Evolutionary conservation across 1,140 invertebrate species (phyloP).

Genomic region (Macrocentrus cingulum): DNA sequence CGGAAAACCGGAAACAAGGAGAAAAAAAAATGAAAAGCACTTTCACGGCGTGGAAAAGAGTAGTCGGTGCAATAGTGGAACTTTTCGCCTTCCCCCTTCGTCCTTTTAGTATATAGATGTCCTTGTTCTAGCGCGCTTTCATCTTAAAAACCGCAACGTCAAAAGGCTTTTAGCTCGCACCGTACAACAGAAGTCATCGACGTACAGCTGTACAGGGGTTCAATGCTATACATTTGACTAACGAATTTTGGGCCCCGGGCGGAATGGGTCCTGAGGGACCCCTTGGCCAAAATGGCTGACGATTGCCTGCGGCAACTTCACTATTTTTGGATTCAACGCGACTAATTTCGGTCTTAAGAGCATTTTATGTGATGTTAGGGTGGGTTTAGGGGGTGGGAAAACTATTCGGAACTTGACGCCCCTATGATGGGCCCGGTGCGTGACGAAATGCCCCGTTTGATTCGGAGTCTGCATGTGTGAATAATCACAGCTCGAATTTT

Average conservation of each 20-base stretch:
- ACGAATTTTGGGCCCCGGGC: slow-evolving; percentile 45
- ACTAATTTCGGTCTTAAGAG: background rate
- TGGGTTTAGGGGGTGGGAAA: no score
- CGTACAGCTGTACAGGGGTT: slow-evolving; percentile 44
- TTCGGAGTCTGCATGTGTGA: slow-evolving; percentile 3
- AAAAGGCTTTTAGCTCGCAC: slow-evolving; percentile 49
- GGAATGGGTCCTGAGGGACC: background rate
- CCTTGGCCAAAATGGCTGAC: no score
- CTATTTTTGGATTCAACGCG: slow-evolving; percentile 43
- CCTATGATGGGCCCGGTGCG: no score
- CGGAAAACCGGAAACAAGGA: slow-evolving; percentile 31
- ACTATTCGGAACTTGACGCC: no score
- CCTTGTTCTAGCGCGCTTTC: slow-evolving; percentile 8
- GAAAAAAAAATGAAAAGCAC: slow-evolving; percentile 15
- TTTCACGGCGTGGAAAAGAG: slow-evolving; percentile 18
- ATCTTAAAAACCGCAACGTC: slow-evolving; percentile 50
- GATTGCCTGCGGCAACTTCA: no score
- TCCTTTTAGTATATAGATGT: slow-evolving; percentile 8
- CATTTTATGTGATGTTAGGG: slow-evolving; percentile 27
- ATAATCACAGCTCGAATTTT: slow-evolving; percentile 29
- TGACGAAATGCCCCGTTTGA: slow-evolving; percentile 12
- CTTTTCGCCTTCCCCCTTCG: slow-evolving; percentile 13
- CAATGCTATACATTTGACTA: slow-evolving; percentile 41
- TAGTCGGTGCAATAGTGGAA: slow-evolving; percentile 6
- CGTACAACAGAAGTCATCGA: slow-evolving; percentile 44